phyloP scores from a whole-genome alignment of 2,113 vertebrate species.

The Picathartes gymnocephalus region DNA sequence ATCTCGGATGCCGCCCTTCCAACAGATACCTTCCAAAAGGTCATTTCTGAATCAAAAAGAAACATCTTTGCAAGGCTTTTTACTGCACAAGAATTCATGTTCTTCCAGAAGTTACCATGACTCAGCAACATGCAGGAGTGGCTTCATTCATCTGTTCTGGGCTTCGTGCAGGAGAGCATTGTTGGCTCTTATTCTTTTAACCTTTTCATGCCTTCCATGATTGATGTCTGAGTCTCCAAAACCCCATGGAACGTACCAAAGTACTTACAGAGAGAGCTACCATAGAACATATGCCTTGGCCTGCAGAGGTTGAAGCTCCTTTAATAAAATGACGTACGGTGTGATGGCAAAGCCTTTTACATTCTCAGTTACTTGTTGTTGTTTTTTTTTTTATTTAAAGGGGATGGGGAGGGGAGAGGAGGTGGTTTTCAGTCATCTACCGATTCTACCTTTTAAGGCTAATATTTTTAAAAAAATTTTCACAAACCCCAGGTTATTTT shows the following conservation, averaged over 20 bases:
- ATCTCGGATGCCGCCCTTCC: neutral
- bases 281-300: neutral
- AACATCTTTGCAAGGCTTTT: neutral
- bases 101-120: neutral
- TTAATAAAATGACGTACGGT: neutral
- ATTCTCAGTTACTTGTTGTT: neutral
- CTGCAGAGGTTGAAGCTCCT: neutral
- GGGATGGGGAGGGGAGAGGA: rapidly evolving
- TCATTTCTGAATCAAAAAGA: neutral
- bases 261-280: neutral
- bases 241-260: neutral
- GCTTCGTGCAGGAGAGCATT: neutral
- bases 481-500: neutral
- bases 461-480: no score
- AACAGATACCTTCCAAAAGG: neutral
- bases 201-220: neutral
- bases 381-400: neutral
- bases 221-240: neutral
- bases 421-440: neutral
- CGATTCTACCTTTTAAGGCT: neutral
- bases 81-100: rapidly evolving
- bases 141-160: neutral
- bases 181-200: neutral
- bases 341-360: neutral
- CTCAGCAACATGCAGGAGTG: neutral